Evolutionary conservation across 92 coral and sea anemone genomes (phyloP), one percentile per base, ranked within the genome.

Genomic region (Pocillopora meandrina): DNA sequence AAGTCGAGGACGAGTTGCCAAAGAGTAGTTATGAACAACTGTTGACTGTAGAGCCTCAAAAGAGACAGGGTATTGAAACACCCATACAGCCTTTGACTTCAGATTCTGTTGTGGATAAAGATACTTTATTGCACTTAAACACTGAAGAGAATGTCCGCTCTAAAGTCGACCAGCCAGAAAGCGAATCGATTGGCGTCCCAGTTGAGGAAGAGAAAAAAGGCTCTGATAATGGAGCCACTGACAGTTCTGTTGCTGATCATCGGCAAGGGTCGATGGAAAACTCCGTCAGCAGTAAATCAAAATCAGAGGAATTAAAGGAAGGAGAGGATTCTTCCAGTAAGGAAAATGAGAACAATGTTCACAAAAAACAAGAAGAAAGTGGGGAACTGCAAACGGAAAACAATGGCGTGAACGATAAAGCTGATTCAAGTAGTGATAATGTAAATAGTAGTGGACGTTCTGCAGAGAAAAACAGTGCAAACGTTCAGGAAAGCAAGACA

Each of bases 21-120:
- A 88, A 85, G 72, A 87, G 85, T 61, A 87, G 82, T 58, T 92
- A 90, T 61, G 83, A 80, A 90, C 84, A 80, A 62, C 84, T 86
- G 19, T 80, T 91, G 42, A 88, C 84, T 81, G 90, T 81, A 1
- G 67, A 62, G 57, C 80, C 90, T 68, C 65, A 66, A 47, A 94
- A 94, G 68, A 80, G 98, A 71, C 83, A 93, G 57, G 98, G 98
- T 36, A 94, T 94, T 74, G 90, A 92, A 78, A 90, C 95, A 8
- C 98, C 98, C 18, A 94, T 94, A 34, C 78, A 89, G 72, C 89
- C 98, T 62, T 78, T 94, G 36, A 65, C 84, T 70, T 88, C 97
- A 13, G 87, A 89, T 71, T 67, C 70, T 61, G 79, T 68, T 63
- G 23, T 64, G 61, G 84, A 82, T 49, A 70, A 70, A 70, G 74